Evolutionary conservation across 2,888 invertebrate genomes (phyloP).

Genomic region (Thymelicus lineola): DNA sequence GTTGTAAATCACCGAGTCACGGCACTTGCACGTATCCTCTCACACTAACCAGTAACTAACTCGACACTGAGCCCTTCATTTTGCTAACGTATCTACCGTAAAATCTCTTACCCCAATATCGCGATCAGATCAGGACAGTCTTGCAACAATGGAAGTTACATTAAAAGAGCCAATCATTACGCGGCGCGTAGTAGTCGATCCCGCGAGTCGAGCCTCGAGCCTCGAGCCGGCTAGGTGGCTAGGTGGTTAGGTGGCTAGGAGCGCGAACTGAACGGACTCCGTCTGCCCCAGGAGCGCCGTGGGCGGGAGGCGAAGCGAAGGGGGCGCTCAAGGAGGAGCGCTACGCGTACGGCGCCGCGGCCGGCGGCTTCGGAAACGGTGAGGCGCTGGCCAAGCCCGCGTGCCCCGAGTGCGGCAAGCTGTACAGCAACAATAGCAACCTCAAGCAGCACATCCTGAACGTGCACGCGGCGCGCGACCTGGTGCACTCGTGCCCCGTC

Average conservation of each 20-base stretch:
- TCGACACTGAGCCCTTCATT: constrained; percentile 62
- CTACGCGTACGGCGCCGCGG: constrained; percentile 53
- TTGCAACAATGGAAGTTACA: constrained; percentile 56
- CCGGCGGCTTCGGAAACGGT: constrained; percentile 60
- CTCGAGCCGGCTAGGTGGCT: neutral
- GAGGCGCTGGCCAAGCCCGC: constrained; percentile 82
- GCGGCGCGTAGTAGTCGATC: constrained; percentile 31
- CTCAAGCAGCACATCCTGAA: constrained; percentile 89
- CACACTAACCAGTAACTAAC: constrained; percentile 74
- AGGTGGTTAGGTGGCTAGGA: constrained; percentile 40
- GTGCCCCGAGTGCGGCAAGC: constrained; percentile 88
- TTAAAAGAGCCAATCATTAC: constrained; percentile 12
- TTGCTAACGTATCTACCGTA: constrained; percentile 48
- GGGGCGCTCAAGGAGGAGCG: constrained; percentile 52
- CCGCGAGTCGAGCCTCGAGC: neutral
- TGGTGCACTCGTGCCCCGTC: constrained; percentile 86
- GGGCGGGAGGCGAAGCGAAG: constrained; percentile 64
- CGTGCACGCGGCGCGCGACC: constrained; percentile 87
- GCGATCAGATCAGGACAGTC: constrained; percentile 39
- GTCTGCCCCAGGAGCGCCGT: constrained; percentile 81
- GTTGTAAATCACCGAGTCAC: constrained; percentile 76
- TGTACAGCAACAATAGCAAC: constrained; percentile 88
- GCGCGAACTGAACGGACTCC: constrained; percentile 73
- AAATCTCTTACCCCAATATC: constrained; percentile 14
- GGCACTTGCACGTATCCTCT: constrained; percentile 62